These are phyloP conservation scores for Mormyrus proboscirostris DNA, from an alignment of 2,797 vertebrate species.

Conservation along the genomic window DNA sequence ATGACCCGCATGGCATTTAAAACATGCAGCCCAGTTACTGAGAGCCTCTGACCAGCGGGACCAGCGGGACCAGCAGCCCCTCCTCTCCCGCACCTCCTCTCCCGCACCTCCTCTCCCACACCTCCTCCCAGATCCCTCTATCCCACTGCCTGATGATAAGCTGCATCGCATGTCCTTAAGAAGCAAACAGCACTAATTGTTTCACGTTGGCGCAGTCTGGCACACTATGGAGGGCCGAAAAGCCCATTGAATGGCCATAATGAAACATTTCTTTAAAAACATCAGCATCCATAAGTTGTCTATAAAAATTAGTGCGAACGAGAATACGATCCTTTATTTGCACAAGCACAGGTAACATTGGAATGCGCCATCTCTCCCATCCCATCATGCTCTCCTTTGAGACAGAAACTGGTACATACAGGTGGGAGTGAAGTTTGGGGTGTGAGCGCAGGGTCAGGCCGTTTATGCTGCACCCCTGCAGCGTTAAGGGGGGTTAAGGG, in stretches of 20 bases:
- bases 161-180: not conserved
- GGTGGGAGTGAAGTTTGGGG: not conserved
- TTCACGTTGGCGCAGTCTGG: not conserved
- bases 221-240: not conserved
- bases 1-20: not conserved
- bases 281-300: not conserved
- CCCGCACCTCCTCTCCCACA: not conserved
- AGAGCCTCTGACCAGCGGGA: not conserved
- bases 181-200: slow-evolving; percentile 29
- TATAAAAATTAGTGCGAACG: not conserved
- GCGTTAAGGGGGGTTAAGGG: not conserved
- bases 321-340: not conserved
- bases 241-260: not conserved
- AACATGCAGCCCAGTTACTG: not conserved
- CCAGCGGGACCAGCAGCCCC: not conserved
- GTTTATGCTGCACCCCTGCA: not conserved
- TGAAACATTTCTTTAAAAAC: not conserved
- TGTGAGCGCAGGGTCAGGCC: not conserved
- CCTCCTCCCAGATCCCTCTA: not conserved
- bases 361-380: not conserved
- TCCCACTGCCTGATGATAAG: slow-evolving; percentile 22
- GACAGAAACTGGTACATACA: not conserved
- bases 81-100: not conserved
- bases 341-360: not conserved
- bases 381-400: not conserved